Conservation (phyloP, 2,113 vertebrate species). For the Campylomormyrus numenius region DNA sequence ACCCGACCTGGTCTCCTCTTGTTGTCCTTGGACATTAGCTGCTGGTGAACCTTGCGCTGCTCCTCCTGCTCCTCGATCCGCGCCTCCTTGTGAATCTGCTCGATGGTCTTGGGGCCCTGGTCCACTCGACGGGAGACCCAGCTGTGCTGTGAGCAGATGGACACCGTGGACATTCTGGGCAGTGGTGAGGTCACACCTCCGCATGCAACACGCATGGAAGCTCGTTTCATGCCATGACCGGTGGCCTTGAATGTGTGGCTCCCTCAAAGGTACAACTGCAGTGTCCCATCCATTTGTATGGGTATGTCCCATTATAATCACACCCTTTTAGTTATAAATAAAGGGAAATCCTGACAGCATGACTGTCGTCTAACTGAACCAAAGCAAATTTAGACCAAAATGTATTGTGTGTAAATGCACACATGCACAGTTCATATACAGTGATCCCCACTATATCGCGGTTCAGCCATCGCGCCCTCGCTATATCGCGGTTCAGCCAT, state of each 20-base stretch:
- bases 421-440: background rate
- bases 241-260: background rate
- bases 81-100: conserved; percentile 97
- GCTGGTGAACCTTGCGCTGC: conserved; percentile 89
- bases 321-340: background rate
- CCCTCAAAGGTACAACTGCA: background rate
- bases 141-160: conserved; percentile 67
- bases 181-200: background rate
- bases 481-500: too few relatives aligned
- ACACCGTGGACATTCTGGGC: background rate
- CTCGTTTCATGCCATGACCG: background rate
- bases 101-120: conserved; percentile 93
- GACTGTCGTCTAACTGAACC: background rate
- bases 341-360: background rate
- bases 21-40: conserved; percentile 86
- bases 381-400: background rate
- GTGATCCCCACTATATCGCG: too few relatives aligned
- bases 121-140: conserved; percentile 92
- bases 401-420: background rate
- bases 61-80: conserved; percentile 97
- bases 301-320: background rate
- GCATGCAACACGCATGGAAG: background rate
- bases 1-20: conserved; percentile 82
- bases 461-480: too few relatives aligned
- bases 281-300: background rate